Base-by-base conservation (phyloP, 2,888 invertebrate genomes). In the Pandemis cinnamomeana region DNA sequence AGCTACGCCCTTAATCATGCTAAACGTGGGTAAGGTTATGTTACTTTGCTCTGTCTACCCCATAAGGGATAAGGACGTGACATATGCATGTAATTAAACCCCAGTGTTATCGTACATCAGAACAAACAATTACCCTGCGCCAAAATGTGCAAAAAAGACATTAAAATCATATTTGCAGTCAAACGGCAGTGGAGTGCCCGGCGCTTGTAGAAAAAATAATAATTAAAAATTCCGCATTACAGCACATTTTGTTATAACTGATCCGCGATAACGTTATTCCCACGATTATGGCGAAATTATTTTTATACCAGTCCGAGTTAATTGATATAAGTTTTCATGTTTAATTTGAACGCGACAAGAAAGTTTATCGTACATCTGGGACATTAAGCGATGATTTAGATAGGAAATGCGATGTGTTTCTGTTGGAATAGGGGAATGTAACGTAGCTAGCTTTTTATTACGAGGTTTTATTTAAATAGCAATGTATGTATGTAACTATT, bases 251-350 rank as follows among this genome's bases (percentile, higher is more conserved):
- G 20, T 20, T 55, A 27, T 36, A 41, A 41, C 20, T 13, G 55
- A 67, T 61, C 61, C 41, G 85, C 41, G 85, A 86, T 84, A 82
- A 77, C 76, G 84, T 82, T 48, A 78, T 84, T 87, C 87, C 79
- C 87, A 87, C 85, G 79, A 80, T 86, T 87, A 84, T 78, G 77
- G 77, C 76, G 78, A 81, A 82, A 83, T 84, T 85, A 82, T 84
- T 83, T 84, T 82, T 75, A 77, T 71, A 79, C 78, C 81, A 53
- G 76, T 76, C 74, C 70, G 67, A 74, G 70, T 71, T 74, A 74
- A 74, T 61, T 74, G 61, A 74, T 74, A 74, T 74, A 71, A 73
- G 64, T 67, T 73, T 61, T 73, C 48, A 51, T 60, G 70, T 70
- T 74, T 71, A 74, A 74, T 74, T 74, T 46, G 20, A 67, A 53